phyloP scores from a whole-genome alignment of 2,888 invertebrate species.

The Eutolmus rufibarbis region DNA sequence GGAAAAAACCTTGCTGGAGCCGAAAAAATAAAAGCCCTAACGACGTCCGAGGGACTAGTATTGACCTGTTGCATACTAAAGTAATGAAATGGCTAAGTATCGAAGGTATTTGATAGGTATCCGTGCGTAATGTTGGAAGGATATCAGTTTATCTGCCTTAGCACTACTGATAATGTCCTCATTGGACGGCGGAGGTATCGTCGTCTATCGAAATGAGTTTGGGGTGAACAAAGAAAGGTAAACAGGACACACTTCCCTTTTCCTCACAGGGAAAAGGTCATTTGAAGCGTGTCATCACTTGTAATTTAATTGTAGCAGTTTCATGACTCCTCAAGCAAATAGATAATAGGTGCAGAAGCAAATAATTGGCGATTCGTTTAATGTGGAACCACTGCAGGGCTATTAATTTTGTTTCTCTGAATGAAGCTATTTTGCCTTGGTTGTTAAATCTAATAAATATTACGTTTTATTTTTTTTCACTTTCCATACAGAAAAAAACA shows the following conservation, averaged over 20 bases:
- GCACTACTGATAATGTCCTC: background rate
- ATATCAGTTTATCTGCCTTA: background rate
- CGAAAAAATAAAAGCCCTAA: background rate
- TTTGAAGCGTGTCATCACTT: background rate
- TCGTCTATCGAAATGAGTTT: background rate
- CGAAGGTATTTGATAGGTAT: background rate
- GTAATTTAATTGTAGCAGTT: background rate
- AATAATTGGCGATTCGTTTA: background rate
- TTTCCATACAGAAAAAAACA: too few species aligned
- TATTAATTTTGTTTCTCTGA: background rate
- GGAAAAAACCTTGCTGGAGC: background rate
- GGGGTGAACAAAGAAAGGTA: background rate
- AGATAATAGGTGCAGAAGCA: background rate
- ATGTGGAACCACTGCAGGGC: background rate
- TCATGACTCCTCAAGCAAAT: background rate
- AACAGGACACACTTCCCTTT: background rate
- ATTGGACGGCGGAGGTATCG: background rate
- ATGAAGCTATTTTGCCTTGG: background rate
- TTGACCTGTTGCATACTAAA: background rate
- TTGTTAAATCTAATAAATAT: background rate
- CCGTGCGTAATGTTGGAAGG: background rate
- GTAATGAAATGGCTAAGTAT: background rate
- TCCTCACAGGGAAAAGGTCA: background rate
- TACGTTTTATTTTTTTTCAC: too few species aligned
- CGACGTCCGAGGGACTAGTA: background rate